Evolutionary conservation across 2,797 vertebrate genomes (phyloP).

Genomic region (Typhlichthys subterraneus): DNA sequence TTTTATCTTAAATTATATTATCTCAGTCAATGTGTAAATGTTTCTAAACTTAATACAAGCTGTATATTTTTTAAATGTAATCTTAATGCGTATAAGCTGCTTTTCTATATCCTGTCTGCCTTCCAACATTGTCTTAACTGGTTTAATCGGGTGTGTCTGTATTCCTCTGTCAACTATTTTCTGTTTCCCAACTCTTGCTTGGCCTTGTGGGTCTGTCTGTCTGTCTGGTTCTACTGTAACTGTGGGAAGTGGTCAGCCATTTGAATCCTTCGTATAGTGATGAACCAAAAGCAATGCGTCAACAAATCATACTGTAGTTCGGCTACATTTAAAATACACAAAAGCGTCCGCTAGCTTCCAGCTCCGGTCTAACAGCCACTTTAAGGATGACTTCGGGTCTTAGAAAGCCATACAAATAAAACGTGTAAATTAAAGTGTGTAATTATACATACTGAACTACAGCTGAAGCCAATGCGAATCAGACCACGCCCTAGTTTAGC

Average conservation of each 20-base stretch:
- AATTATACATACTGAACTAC: too few relatives aligned
- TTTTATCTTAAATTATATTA: constrained; percentile 56
- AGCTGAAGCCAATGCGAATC: constrained; percentile 63
- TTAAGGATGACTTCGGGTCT: constrained; percentile 30
- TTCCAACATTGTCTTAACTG: constrained; percentile 37
- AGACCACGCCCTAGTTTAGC: constrained; percentile 29
- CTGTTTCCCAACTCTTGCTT: constrained; percentile 21
- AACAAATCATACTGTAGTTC: constrained; percentile 56
- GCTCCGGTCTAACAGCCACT: constrained; percentile 28
- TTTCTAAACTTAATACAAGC: constrained; percentile 54
- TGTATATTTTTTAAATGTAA: constrained; percentile 61
- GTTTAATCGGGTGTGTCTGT: constrained; percentile 22
- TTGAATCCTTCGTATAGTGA: constrained; percentile 63
- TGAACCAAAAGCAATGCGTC: constrained; percentile 63
- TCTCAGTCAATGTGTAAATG: constrained; percentile 54
- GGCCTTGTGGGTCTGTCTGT: constrained; percentile 13
- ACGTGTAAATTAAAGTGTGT: constrained; percentile 20
- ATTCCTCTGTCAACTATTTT: constrained; percentile 6
- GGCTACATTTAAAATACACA: constrained; percentile 36
- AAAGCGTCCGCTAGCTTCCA: constrained; percentile 42
- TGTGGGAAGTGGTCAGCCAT: constrained; percentile 83
- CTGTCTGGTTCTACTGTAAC: constrained; percentile 62
- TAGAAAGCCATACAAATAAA: constrained; percentile 29
- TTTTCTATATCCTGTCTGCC: constrained; percentile 53
- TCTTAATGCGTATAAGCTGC: constrained; percentile 56